phyloP scores from a whole-genome alignment of 1,140 invertebrate genomes.

The Carposina sasakii region DNA sequence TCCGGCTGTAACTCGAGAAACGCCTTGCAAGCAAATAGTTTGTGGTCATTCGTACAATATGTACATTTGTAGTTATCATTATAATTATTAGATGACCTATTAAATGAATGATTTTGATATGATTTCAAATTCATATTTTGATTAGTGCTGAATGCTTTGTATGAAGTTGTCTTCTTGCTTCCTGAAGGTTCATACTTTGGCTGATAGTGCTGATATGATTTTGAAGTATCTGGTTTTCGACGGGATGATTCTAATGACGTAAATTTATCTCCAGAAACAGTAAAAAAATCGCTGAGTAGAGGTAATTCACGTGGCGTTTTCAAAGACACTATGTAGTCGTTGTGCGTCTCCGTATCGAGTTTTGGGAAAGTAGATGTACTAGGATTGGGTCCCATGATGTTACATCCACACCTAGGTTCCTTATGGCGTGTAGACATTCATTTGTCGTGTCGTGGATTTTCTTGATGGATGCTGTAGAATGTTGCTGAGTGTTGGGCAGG shows the following conservation, averaged over 20 bases:
- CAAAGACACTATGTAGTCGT: neutral
- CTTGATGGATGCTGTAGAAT: neutral
- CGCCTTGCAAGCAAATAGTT: neutral
- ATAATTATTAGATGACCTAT: neutral
- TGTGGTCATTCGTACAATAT: neutral
- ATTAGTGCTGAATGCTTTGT: neutral
- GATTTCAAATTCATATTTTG: slow-evolving; percentile 4
- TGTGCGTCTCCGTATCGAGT: neutral
- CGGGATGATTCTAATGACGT: neutral
- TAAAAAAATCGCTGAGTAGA: neutral
- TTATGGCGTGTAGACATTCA: neutral
- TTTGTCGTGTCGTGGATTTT: neutral
- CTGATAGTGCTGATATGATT: neutral
- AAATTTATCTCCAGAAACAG: neutral
- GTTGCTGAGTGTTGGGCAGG: neutral
- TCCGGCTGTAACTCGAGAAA: slow-evolving; percentile 1
- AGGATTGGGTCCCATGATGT: neutral
- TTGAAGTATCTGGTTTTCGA: neutral
- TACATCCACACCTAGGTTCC: neutral
- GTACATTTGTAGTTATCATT: too few relatives aligned
- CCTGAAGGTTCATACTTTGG: neutral
- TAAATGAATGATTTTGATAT: neutral
- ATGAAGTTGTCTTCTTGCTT: neutral
- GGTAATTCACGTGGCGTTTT: neutral
- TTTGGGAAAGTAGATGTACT: neutral